phyloP scores from a whole-genome alignment of 2,113 vertebrate species.

The Tringa solitaria region DNA sequence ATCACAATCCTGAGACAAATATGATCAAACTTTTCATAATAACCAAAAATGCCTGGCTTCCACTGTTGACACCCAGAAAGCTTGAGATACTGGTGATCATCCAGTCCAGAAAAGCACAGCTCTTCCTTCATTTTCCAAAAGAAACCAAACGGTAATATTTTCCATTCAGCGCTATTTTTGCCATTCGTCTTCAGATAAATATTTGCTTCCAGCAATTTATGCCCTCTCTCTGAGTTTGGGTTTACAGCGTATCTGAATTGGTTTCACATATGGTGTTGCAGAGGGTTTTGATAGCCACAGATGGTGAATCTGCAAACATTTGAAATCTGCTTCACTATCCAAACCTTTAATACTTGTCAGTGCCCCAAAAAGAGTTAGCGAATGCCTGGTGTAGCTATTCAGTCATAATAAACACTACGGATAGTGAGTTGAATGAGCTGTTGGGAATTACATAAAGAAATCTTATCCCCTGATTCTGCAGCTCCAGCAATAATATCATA shows the following conservation, averaged over 20 bases:
- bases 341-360: neutral
- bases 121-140: neutral
- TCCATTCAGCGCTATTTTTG: neutral
- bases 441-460: neutral
- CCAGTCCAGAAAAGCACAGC: neutral
- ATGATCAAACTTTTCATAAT: neutral
- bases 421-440: neutral
- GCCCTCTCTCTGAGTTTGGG: neutral
- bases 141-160: neutral
- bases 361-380: neutral
- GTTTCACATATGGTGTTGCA: slow-evolving; percentile 1
- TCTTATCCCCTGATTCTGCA: neutral
- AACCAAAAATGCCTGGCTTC: neutral
- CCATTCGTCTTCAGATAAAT: neutral
- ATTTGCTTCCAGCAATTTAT: neutral
- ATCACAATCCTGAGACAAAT: neutral
- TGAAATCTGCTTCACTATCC: neutral
- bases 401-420: neutral
- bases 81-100: neutral
- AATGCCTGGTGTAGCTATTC: neutral
- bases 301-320: neutral
- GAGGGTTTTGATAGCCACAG: neutral
- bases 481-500: neutral
- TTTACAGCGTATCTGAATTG: neutral
- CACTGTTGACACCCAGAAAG: neutral